Base-by-base conservation (phyloP, 2,113 vertebrate genomes). In the Pycnonotus jocosus region DNA sequence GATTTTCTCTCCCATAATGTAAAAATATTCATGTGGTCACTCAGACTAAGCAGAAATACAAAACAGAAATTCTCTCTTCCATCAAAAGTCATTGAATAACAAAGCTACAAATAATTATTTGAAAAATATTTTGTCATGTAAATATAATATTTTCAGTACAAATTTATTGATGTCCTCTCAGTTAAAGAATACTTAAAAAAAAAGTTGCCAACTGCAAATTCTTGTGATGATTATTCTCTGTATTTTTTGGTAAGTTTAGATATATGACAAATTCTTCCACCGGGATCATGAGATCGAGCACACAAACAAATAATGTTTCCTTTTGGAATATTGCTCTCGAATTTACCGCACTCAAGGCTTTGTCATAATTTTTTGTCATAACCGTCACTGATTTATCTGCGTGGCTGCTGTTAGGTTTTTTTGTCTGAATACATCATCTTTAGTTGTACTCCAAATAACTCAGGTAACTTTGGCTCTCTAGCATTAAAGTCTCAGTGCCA, bases 401-500 rank as follows among this genome's bases (percentile, higher is more conserved):
- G 31, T 25, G 1, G 17, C 6, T 54, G 21, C 7, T 17, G 23
- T 18, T 44, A 42, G 15, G 19, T 4, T 31, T 30, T 78, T 81
- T 45, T 70, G 30, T 33, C 47, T 48, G 12, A 78, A 68, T 44
- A 68, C 15, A 71, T 13, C 20, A 28, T 30, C 48, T 88, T 86
- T 15, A 72, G 50, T 13, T 51, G 31, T 61, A 61, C 47, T 78
- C n/a, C 61, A 85, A 92, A 66, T 19, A n/a, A 79, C n/a, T 38
- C 33, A 24, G 33, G 15, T 58, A 19, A 53, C 71, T 64, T 9
- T 28, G 42, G 60, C 73, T 93, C 38, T 90, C 57, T 12, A 91
- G 96, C 85, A 96, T 53, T 97, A 89, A 95, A 93, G 76, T 44
- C 57, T 72, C 70, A 93, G 40, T 19, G 9, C 98, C 98, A 98